Evolutionary conservation across 2,113 vertebrate genomes (phyloP).

Genomic region (Muntiacus muntjak): DNA sequence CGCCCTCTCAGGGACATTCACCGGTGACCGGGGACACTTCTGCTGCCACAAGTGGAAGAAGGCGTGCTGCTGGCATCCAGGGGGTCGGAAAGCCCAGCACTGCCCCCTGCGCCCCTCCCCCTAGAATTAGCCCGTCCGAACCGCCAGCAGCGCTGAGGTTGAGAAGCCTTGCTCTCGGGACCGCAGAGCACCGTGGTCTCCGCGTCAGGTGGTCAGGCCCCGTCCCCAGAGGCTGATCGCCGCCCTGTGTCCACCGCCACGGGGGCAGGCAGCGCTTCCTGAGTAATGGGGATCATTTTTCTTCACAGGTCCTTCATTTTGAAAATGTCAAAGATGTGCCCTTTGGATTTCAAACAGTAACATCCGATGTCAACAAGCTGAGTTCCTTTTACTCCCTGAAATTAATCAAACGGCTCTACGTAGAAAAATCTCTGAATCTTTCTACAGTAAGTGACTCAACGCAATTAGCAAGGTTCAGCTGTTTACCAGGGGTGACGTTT

Average conservation of each 20-base stretch:
- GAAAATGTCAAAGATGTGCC: slow-evolving; percentile 85
- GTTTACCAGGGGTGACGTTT: background rate
- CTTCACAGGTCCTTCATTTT: slow-evolving; percentile 83
- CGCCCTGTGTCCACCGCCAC: accelerated
- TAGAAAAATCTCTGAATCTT: slow-evolving; percentile 83
- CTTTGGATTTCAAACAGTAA: slow-evolving; percentile 85
- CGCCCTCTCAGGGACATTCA: too few species aligned
- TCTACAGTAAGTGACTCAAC: slow-evolving; percentile 76
- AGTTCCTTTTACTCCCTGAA: slow-evolving; percentile 82
- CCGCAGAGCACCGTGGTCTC: background rate
- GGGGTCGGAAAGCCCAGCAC: background rate
- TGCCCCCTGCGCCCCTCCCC: accelerated
- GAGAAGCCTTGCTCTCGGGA: background rate
- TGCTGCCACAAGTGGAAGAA: background rate
- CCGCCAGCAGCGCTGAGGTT: accelerated
- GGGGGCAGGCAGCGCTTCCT: background rate
- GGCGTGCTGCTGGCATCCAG: too few species aligned
- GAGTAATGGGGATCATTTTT: background rate
- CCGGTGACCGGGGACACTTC: background rate
- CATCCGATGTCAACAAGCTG: slow-evolving; percentile 83
- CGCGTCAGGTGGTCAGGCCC: background rate
- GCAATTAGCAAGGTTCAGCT: background rate
- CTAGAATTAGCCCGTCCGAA: background rate
- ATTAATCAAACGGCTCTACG: slow-evolving; percentile 82
- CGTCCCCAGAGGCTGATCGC: accelerated